Evolutionary conservation across 2,888 invertebrate species (phyloP).

Genomic region (Drosophila longiperda): DNA sequence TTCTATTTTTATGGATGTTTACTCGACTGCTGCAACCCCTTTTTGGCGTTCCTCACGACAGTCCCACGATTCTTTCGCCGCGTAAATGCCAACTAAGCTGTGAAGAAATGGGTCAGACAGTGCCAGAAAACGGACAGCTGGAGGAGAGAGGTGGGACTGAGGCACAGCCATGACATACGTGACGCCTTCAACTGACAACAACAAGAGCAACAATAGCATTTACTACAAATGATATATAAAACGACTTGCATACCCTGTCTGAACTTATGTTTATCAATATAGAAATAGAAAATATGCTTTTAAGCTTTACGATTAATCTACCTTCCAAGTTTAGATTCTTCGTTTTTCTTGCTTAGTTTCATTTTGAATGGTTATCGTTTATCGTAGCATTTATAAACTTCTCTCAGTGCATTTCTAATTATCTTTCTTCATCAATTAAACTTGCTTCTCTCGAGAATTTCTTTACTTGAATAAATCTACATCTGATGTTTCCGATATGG

Average conservation of each 20-base stretch:
- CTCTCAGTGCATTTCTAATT: not conserved
- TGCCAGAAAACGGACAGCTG: slow-evolving; percentile 8
- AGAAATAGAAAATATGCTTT: too few species aligned
- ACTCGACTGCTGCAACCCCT: not conserved
- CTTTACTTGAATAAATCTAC: not conserved
- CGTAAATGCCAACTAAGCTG: slow-evolving; percentile 57
- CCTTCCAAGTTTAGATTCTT: not conserved
- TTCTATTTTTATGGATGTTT: slow-evolving; percentile 53
- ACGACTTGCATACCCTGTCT: slow-evolving; percentile 18
- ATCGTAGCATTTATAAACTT: not conserved
- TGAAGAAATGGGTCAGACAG: slow-evolving; percentile 73
- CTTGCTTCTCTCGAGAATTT: not conserved
- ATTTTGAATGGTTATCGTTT: not conserved
- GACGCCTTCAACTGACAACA: slow-evolving; percentile 65
- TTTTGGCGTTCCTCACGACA: not conserved
- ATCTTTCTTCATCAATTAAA: not conserved
- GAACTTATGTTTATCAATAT: not conserved
- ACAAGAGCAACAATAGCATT: slow-evolving; percentile 51
- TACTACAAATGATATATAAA: slow-evolving; percentile 38
- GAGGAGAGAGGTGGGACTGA: slow-evolving; percentile 18
- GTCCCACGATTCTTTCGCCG: slow-evolving; percentile 3
- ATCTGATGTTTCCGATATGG: not conserved
- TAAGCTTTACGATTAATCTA: too few species aligned
- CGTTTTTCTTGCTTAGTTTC: not conserved
- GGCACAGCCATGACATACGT: slow-evolving; percentile 46